Evolutionary conservation across 2,888 invertebrate species (phyloP), one percentile per base, ranked within the genome.

Genomic region (Trachelus iudaicus): DNA sequence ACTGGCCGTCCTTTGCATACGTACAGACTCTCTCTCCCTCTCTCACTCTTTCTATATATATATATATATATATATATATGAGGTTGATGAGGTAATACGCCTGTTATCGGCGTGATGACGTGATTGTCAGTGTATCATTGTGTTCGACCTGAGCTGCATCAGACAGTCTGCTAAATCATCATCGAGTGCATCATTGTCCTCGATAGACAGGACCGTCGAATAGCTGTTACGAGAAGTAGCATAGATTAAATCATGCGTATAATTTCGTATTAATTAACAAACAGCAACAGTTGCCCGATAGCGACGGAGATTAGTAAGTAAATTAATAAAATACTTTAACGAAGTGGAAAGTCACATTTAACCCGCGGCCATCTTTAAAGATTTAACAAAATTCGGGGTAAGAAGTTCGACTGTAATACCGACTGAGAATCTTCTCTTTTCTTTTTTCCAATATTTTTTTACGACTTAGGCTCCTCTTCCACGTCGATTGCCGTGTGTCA

Each of bases 401-500:
- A 1, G 9, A 56, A 9, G 9, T 0, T 9, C 6, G 9, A 56
- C 56, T 23, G 56, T 2, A 56, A 56, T 56, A 23, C 56, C 56
- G 56, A 56, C 56, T 23, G 56, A 23, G 56, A 40, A 40, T 56
- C 9, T 56, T 56, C 9, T 40, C 6, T 56, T 23, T n/a, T 40
- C 6, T 56, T 56, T 4, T 40, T 1, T 6, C 15, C 13, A 15
- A 40, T 4, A 40, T 40, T 40, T 15, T 37, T 56, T 23, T 2
- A 56, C 56, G 56, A 2, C 56, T 9, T 23, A 2, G 23, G 9
- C 56, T 37, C 23, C 56, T 56, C 23, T 15, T 56, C 56, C 23
- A 23, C 1, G 80, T 83, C 86, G 80, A 82, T 84, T 81, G 82
- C 79, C 86, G 84, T 86, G 81, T 83, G 85, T 87, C 87, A 87